A percentile compares a stretch with the other conserved stretches of the same genome.
phyloP scores from a whole-genome alignment of 1,140 invertebrate species.

The Hyposmocoma kahamanoa region DNA sequence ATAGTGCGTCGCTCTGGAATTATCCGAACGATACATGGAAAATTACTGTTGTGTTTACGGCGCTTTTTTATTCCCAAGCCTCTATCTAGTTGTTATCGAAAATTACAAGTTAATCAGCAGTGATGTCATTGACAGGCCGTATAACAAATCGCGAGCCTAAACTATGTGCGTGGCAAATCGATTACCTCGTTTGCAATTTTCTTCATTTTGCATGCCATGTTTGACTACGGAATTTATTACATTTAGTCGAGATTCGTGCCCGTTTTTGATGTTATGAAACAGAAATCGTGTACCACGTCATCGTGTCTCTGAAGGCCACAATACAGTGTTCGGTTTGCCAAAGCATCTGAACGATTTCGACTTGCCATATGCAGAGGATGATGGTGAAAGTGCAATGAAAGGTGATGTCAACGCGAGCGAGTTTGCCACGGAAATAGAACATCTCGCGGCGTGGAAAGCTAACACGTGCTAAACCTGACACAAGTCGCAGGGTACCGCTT shows the following conservation, averaged over 20 bases:
- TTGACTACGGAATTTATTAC: neutral
- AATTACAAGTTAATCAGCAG: conserved; percentile 16
- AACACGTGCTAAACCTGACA: conserved; percentile 9
- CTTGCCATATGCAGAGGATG: no score
- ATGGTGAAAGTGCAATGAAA: no score
- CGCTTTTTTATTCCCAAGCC: conserved; percentile 44
- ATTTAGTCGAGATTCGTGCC: no score
- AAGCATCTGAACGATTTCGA: no score
- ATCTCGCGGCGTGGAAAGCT: conserved; percentile 6
- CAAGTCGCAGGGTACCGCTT: conserved; percentile 2
- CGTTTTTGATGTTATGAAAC: conserved; percentile 1
- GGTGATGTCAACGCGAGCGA: no score
- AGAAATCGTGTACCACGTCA: no score
- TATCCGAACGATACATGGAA: conserved; percentile 54
- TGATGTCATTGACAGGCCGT: conserved; percentile 15
- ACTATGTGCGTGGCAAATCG: neutral
- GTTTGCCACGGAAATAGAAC: conserved; percentile 26
- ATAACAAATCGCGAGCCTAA: neutral
- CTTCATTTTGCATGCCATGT: neutral
- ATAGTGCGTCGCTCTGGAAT: conserved; percentile 51
- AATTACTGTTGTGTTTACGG: conserved; percentile 52
- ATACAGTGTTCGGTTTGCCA: no score
- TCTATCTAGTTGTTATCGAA: conserved; percentile 15
- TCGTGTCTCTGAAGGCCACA: no score
- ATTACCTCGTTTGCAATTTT: neutral